A percentile compares a stretch with the other conserved stretches of the same genome.
Evolutionary conservation across 2,797 vertebrate genomes (phyloP).

Genomic region (Numenius phaeopus): DNA sequence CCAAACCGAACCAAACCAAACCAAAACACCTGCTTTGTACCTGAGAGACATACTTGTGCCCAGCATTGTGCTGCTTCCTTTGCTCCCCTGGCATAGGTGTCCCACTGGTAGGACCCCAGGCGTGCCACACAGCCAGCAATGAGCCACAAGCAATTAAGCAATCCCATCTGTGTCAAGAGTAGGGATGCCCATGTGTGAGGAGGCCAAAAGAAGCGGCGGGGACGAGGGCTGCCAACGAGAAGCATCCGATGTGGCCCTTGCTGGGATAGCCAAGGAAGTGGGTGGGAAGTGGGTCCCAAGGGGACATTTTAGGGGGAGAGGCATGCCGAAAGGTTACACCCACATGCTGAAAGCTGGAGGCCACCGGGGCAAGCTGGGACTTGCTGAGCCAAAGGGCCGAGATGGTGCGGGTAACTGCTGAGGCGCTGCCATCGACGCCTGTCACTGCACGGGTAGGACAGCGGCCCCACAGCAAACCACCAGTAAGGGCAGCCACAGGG

Average conservation of each 20-base stretch:
- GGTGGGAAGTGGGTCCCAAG: rapidly evolving
- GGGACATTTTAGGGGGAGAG: not conserved
- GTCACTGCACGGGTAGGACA: rapidly evolving
- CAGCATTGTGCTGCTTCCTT: rapidly evolving
- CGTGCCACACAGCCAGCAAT: rapidly evolving
- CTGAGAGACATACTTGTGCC: rapidly evolving
- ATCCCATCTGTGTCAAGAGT: not conserved
- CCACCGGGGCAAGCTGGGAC: rapidly evolving
- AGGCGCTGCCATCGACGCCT: rapidly evolving
- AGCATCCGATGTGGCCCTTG: rapidly evolving
- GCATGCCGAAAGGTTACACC: rapidly evolving
- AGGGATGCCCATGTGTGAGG: not conserved
- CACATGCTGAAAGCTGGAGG: not conserved
- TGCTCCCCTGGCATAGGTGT: rapidly evolving
- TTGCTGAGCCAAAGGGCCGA: not conserved
- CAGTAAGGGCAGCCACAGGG: rapidly evolving
- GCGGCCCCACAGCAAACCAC: rapidly evolving
- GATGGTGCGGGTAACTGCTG: rapidly evolving
- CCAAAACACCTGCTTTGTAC: too few species aligned
- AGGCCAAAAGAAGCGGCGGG: rapidly evolving
- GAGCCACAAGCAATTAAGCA: not conserved
- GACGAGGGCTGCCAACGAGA: not conserved
- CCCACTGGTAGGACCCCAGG: not conserved
- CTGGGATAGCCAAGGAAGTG: not conserved
- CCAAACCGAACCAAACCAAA: not conserved